A percentile compares a stretch with the other conserved stretches of the same genome.
Evolutionary conservation across 2,113 vertebrate genomes (phyloP).

Genomic region (Elanoides forficatus): DNA sequence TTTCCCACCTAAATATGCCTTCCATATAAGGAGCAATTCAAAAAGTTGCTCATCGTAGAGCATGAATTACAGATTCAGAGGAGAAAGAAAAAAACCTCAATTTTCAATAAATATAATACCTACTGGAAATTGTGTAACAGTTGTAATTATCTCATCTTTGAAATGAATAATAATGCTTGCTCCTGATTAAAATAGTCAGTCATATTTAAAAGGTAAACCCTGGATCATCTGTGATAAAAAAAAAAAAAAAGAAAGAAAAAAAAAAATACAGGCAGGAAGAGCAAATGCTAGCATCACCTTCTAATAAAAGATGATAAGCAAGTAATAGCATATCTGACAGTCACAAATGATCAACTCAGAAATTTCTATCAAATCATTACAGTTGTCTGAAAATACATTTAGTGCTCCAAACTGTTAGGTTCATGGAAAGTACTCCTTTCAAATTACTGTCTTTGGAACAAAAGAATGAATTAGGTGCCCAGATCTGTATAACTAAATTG

Average conservation of each 20-base stretch:
- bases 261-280: not conserved
- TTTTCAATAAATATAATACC: not conserved
- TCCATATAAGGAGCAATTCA: not conserved
- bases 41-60: not conserved
- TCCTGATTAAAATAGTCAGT: not conserved
- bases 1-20: not conserved
- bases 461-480: not conserved
- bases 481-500: not conserved
- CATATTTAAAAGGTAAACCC: not conserved
- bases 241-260: not conserved
- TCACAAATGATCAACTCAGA: conserved; percentile 1
- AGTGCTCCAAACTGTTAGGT: not conserved
- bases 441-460: conserved; percentile 16
- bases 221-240: not conserved
- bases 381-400: conserved; percentile 3
- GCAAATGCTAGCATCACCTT: not conserved
- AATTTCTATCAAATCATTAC: not conserved
- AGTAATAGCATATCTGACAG: not conserved
- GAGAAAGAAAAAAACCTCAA: not conserved
- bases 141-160: not conserved
- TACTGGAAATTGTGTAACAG: not conserved
- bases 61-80: not conserved
- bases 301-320: not conserved
- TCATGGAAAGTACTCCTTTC: not conserved
- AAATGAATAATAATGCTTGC: not conserved